Evolutionary conservation across 2,888 invertebrate genomes (phyloP).

Genomic region (Orgyia antiqua): DNA sequence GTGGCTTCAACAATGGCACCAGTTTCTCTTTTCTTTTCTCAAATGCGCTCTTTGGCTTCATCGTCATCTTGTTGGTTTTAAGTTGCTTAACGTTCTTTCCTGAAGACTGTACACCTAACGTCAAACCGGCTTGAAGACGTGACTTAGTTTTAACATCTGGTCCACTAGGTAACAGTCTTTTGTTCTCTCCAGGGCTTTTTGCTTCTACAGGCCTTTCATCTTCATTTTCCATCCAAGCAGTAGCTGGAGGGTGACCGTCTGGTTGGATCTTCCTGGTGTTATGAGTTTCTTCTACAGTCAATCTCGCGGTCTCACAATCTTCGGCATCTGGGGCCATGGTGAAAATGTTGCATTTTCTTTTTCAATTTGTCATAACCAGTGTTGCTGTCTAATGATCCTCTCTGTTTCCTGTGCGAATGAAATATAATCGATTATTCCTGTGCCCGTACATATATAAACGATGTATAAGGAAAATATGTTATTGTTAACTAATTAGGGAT

Average conservation of each 20-base stretch:
- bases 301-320: constrained; percentile 44
- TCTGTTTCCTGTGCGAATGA: constrained; percentile 12
- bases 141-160: constrained; percentile 29
- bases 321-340: constrained; percentile 51
- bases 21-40: constrained; percentile 55
- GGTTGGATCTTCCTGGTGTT: constrained; percentile 45
- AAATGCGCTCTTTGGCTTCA: constrained; percentile 42
- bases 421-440: constrained; percentile 13
- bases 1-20: constrained; percentile 49
- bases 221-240: constrained; percentile 57
- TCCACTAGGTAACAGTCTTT: constrained; percentile 39
- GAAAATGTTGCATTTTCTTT: constrained; percentile 9
- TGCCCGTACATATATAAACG: constrained; percentile 15
- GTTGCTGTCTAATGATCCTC: constrained; percentile 5
- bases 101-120: constrained; percentile 39
- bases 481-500: constrained; percentile 21
- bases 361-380: constrained; percentile 11
- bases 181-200: constrained; percentile 49
- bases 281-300: constrained; percentile 34
- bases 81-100: constrained; percentile 31
- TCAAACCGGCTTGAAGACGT: constrained; percentile 49
- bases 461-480: constrained; percentile 24
- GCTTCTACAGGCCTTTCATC: constrained; percentile 22
- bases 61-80: constrained; percentile 24
- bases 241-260: constrained; percentile 34